phyloP scores from a whole-genome alignment of 2,113 vertebrate genomes.

The Xiphias gladius region DNA sequence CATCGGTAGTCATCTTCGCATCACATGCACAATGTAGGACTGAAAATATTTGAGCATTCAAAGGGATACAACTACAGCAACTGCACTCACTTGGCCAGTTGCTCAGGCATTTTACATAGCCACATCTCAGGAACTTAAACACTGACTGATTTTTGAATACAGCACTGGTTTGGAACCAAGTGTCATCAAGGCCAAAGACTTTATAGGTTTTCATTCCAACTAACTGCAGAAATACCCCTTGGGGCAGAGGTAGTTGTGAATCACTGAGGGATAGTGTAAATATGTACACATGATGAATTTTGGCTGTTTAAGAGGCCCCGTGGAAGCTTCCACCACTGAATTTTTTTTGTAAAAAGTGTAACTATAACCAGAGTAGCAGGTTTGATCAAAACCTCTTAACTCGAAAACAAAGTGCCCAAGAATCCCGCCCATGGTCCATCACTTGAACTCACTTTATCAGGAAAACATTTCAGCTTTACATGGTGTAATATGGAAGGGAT shows the following conservation, averaged over 20 bases:
- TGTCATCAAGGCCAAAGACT: constrained; percentile 52
- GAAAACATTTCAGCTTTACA: background rate
- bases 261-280: no score
- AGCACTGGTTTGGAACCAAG: constrained; percentile 30
- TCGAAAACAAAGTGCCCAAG: background rate
- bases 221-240: background rate
- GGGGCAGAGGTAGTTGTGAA: no score
- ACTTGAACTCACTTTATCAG: background rate
- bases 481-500: background rate
- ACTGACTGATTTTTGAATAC: background rate
- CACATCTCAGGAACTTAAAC: constrained; percentile 7
- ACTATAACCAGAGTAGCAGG: background rate
- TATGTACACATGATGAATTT: no score
- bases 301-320: no score
- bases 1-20: constrained; percentile 40
- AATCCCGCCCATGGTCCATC: background rate
- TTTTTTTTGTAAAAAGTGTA: background rate
- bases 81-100: constrained; percentile 5
- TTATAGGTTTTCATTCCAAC: constrained; percentile 31
- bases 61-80: constrained; percentile 14
- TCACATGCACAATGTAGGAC: constrained; percentile 50
- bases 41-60: constrained; percentile 40
- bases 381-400: background rate
- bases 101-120: constrained; percentile 5
- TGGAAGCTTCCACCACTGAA: background rate